A percentile compares a stretch with the other conserved stretches of the same genome.
phyloP scores from a whole-genome alignment of 2,888 invertebrate genomes.

The Parnassius mnemosyne region DNA sequence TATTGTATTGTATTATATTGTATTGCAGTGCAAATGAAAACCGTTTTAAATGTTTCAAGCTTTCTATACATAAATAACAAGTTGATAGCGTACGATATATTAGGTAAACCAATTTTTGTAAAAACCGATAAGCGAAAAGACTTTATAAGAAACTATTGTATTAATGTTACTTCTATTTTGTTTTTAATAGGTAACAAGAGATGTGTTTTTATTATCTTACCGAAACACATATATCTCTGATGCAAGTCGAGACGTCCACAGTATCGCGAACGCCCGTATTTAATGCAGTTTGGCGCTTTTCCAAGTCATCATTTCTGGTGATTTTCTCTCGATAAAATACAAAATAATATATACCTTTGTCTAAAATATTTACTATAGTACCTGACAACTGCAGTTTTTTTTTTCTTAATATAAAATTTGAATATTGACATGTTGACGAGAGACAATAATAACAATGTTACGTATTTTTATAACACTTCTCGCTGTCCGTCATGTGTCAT shows the following conservation, averaged over 20 bases:
- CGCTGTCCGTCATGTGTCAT: slow-evolving; percentile 1
- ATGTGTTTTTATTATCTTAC: neutral
- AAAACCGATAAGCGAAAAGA: too few species aligned
- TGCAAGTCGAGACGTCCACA: slow-evolving; percentile 9
- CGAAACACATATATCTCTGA: slow-evolving; percentile 24
- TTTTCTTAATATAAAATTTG: neutral
- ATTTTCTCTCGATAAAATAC: slow-evolving; percentile 47
- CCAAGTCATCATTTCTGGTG: slow-evolving; percentile 50
- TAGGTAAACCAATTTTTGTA: too few species aligned
- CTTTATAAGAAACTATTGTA: too few species aligned
- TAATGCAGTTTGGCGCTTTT: slow-evolving; percentile 47
- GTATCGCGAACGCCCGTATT: slow-evolving; percentile 22
- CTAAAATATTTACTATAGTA: neutral
- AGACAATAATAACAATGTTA: neutral
- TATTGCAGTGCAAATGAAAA: too few species aligned
- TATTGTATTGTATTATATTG: too few species aligned
- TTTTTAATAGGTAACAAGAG: too few species aligned
- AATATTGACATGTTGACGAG: slow-evolving; percentile 1
- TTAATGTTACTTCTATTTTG: too few species aligned
- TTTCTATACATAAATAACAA: too few species aligned
- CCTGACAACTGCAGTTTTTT: slow-evolving; percentile 16
- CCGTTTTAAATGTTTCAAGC: too few species aligned
- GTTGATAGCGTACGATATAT: too few species aligned
- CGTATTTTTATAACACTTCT: neutral
- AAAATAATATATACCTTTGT: slow-evolving; percentile 35